Evolutionary conservation across 2,888 invertebrate genomes (phyloP).

Genomic region (Amphipoea oculea): DNA sequence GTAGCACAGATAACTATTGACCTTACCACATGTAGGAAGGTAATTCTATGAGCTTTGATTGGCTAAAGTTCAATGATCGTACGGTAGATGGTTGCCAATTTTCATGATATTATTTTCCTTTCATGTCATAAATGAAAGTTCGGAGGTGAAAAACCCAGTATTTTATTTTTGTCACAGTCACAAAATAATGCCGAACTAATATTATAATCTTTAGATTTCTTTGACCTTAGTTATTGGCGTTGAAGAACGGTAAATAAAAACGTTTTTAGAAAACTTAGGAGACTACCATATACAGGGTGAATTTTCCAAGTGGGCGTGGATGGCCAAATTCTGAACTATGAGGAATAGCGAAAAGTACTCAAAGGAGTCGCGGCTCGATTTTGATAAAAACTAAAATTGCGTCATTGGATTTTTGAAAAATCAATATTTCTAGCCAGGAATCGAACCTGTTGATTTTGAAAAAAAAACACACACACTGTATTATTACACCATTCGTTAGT

Average conservation of each 20-base stretch:
- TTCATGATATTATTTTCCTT: slow-evolving; percentile 4
- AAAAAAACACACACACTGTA: too few relatives aligned
- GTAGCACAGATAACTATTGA: slow-evolving; percentile 1
- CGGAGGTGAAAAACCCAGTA: neutral
- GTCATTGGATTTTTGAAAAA: too few relatives aligned
- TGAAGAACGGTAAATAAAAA: neutral
- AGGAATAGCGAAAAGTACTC: too few relatives aligned
- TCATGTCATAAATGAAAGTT: too few relatives aligned
- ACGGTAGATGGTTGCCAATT: slow-evolving; percentile 9
- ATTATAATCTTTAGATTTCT: neutral
- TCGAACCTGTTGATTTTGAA: too few relatives aligned
- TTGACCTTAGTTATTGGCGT: neutral
- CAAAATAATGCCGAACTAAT: neutral
- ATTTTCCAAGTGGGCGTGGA: too few relatives aligned
- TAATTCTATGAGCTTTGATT: slow-evolving; percentile 36
- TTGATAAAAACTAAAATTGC: too few relatives aligned
- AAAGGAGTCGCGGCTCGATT: too few relatives aligned
- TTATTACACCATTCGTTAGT: too few relatives aligned
- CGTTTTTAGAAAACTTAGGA: neutral
- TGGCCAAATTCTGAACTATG: too few relatives aligned
- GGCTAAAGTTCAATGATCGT: slow-evolving; percentile 1
- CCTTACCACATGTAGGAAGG: neutral
- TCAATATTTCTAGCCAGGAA: too few relatives aligned
- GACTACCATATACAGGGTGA: neutral
- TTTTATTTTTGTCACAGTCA: slow-evolving; percentile 6